Evolutionary conservation across 2,888 invertebrate genomes (phyloP).

Genomic region (Oxyteleia sp.): DNA sequence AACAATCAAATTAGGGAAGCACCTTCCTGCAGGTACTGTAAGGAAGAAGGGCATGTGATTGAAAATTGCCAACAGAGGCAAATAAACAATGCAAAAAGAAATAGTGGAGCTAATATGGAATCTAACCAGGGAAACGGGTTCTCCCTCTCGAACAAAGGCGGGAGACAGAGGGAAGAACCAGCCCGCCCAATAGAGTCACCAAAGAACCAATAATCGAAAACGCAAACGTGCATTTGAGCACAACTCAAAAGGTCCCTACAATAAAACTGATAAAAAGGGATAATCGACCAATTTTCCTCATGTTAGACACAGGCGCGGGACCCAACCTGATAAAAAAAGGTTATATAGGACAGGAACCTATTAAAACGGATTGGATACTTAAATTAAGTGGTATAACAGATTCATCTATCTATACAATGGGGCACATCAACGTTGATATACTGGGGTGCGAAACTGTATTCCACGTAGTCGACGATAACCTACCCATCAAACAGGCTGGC

Average conservation of each 20-base stretch:
- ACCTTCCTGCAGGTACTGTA: neutral
- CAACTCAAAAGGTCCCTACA: neutral
- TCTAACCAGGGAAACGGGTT: constrained; percentile 30
- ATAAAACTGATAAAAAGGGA: neutral
- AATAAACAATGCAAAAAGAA: neutral
- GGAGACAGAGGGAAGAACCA: constrained; percentile 10
- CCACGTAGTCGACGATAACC: constrained; percentile 39
- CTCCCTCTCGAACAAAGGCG: constrained; percentile 22
- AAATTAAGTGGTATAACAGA: constrained; percentile 53
- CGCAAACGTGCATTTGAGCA: constrained; percentile 28
- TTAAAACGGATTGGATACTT: constrained; percentile 21
- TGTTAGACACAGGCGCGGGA: constrained; percentile 55
- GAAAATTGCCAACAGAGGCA: neutral
- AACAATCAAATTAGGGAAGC: too few species aligned
- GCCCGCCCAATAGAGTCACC: neutral
- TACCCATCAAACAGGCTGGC: constrained; percentile 55
- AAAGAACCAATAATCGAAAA: constrained; percentile 7
- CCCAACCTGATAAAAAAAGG: constrained; percentile 56
- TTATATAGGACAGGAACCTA: neutral
- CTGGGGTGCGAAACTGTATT: constrained; percentile 30
- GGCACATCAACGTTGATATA: constrained; percentile 25
- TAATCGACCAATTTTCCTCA: constrained; percentile 13
- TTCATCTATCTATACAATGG: constrained; percentile 23
- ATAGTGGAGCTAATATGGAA: too few species aligned
- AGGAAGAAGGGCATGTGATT: neutral